Base-by-base conservation (phyloP, 2,113 vertebrate genomes). In the Regulus satrapa region DNA sequence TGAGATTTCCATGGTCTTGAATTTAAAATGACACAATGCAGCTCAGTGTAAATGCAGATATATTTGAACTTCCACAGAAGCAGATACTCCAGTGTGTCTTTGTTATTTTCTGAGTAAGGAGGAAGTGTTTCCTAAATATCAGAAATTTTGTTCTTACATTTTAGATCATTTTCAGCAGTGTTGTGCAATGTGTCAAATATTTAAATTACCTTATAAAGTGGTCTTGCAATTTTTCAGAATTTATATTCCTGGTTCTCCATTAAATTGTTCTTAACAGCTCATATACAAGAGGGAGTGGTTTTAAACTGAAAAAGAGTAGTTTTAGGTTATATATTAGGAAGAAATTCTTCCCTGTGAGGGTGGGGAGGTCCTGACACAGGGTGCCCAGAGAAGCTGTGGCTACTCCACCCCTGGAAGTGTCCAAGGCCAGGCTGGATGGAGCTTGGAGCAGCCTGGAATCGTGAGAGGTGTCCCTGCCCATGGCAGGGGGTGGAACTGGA, bases 381-480 rank as follows among this genome's bases (percentile, higher is more conserved):
- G 0, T 54, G 2, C 12, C 54, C 54, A 34, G 20, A 26, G 46
- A 2, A 61, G 40, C 55, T 68, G n/a, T 52, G 77, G 6, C 17
- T 89, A 20, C 17, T 4, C 12, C 55, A 62, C 62, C 48, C 26
- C 0, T 75, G 54, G 46, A 48, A 62, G 18, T 36, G 34, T 36
- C 9, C 78, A 32, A 62, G 15, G 26, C 21, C 63, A 32, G 15
- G 18, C 0, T 89, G 52, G 51, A 18, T 0, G 0, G 4, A 6
- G 7, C 7, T 62, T 28, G 21, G 34, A 83, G 14, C 48, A 62
- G 0, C 18, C 54, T 69, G 18, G 40, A 3, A 0, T 3, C 9
- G 25, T 62, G 63, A 18, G 32, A 89, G 4, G 3, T 13, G 14
- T 61, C 69, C 5, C 5, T 75, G 40, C 9, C 24, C n/a, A 10